Evolutionary conservation across 2,888 invertebrate genomes (phyloP), one percentile per base, ranked within the genome.

Genomic region (Lepetodrilus schrolli): DNA sequence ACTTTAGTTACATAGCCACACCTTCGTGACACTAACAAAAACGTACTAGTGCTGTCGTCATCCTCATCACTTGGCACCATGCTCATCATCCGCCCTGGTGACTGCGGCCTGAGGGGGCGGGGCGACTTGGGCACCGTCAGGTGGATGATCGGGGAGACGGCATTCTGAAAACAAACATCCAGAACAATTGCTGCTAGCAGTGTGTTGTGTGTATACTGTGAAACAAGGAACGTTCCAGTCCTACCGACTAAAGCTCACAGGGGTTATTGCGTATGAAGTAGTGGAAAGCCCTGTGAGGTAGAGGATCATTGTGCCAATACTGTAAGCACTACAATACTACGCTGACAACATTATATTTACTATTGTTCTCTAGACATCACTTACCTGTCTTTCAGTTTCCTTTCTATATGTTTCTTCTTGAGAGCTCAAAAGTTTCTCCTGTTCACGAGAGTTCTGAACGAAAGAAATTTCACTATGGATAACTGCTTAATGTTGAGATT

Each of bases 21-120:
- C n/a, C n/a, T n/a, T n/a, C n/a, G n/a, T n/a, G n/a, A n/a, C n/a
- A n/a, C n/a, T n/a, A n/a, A 2, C 13, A 20, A 21, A 0, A 8
- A 65, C 75, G 38, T 76, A 78, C 78, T 78, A 37, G 76, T 78
- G 66, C 73, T 71, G 58, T 74, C 76, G 5, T 85, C 84, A 17
- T 84, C 86, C 2, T 84, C 85, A 76, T 85, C 85, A 69, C 83
- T 83, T 10, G 86, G 85, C 23, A 68, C 43, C 68, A 68, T 68
- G 17, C 43, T 68, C 26, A 68, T 38, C 30, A 43, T 38, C 26
- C 43, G 21, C 4, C 43, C 23, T 47, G 68, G 43, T 47, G 38
- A 30, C 5, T 43, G 7, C 21, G 43, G 47, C 7, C 68, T 43
- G 21, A 47, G 43, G 30, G 68, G 43, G 3, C 43, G 38, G 37